These are phyloP conservation scores for Xanthorhoe designata DNA, from an alignment of 2,888 invertebrate genomes.

Conservation along the genomic window DNA sequence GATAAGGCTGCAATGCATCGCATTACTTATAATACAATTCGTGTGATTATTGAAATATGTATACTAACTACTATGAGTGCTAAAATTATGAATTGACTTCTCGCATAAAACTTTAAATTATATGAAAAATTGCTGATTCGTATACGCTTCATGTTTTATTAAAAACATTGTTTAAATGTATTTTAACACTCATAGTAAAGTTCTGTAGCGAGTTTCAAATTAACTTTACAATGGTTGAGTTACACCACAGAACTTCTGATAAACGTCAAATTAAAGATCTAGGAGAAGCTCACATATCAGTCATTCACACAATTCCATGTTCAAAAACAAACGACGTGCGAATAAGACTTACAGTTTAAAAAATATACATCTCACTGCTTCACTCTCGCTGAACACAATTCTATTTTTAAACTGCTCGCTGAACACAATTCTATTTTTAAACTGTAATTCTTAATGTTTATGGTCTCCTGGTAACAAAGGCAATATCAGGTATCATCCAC, in stretches of 20 bases:
- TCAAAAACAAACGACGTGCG: conserved; percentile 57
- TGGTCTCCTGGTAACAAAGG: conserved; percentile 78
- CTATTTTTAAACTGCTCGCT: too few relatives aligned
- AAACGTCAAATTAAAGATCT: conserved; percentile 53
- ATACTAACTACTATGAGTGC: conserved; percentile 52
- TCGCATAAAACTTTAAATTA: conserved; percentile 11
- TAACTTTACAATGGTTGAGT: conserved; percentile 40
- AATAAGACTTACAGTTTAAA: conserved; percentile 59
- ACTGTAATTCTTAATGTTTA: conserved; percentile 58
- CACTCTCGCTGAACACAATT: conserved; percentile 40
- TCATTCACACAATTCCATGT: conserved; percentile 65
- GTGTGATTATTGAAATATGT: conserved; percentile 58
- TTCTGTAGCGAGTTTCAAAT: conserved; percentile 36
- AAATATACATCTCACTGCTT: conserved; percentile 34
- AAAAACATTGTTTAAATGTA: conserved; percentile 12
- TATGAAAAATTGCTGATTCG: conserved; percentile 12
- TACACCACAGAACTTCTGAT: conserved; percentile 56
- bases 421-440: conserved; percentile 30
- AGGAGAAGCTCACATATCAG: conserved; percentile 70
- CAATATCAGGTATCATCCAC: conserved; percentile 73
- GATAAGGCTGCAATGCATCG: conserved; percentile 87
- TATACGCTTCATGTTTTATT: conserved; percentile 31
- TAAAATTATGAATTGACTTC: conserved; percentile 36
- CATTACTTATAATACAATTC: conserved; percentile 72
- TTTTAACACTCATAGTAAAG: conserved; percentile 44